Evolutionary conservation across 2,113 vertebrate genomes (phyloP).

Genomic region (Rana temporaria): DNA sequence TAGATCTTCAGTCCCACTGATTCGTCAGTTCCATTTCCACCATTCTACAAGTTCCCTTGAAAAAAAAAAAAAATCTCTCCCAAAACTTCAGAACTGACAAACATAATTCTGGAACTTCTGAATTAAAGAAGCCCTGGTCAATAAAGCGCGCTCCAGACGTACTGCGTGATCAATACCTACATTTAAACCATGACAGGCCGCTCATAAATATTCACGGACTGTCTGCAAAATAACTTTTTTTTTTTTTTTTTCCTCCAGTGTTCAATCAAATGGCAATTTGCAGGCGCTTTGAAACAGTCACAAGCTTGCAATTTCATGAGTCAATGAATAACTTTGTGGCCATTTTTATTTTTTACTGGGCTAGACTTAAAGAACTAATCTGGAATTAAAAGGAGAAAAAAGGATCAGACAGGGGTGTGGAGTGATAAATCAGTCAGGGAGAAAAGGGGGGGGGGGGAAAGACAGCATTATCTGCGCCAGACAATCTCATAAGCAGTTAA

Average conservation of each 20-base stretch:
- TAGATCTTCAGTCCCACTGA: too few species aligned
- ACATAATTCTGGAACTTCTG: background rate
- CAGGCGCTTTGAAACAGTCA: conserved; percentile 2
- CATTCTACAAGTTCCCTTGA: too few species aligned
- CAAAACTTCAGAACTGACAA: too few species aligned
- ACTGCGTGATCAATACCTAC: conserved; percentile 32
- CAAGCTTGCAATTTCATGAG: conserved; percentile 33
- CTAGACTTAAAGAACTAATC: background rate
- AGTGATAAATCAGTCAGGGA: conserved; percentile 27
- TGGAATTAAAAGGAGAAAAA: too few species aligned
- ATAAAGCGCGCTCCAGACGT: conserved; percentile 11
- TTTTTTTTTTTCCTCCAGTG: background rate
- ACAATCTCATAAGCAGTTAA: background rate
- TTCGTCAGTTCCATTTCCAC: too few species aligned
- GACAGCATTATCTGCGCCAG: conserved; percentile 3
- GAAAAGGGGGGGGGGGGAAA: background rate
- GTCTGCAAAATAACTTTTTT: conserved; percentile 7
- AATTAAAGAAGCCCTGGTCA: conserved; percentile 19
- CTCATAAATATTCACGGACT: conserved; percentile 28
- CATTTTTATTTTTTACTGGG: background rate
- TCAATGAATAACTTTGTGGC: conserved; percentile 11
- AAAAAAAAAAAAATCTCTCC: too few species aligned
- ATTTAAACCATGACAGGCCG: conserved; percentile 14
- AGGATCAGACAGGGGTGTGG: background rate
- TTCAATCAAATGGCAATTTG: conserved; percentile 33